Evolutionary conservation across 2,888 invertebrate genomes (phyloP).

Genomic region (Synanthedon tipuliformis): DNA sequence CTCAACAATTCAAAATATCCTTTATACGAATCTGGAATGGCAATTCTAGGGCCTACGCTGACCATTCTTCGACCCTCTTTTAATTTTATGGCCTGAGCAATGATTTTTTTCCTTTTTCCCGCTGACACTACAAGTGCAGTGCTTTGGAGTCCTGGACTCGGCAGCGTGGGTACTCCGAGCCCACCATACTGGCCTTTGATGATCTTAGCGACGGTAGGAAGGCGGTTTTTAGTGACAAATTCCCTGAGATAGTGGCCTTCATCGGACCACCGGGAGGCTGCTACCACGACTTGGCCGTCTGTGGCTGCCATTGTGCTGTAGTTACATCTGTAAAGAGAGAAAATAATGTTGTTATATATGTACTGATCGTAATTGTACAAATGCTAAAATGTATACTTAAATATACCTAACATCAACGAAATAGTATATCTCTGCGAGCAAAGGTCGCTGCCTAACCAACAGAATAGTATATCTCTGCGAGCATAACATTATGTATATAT

Average conservation of each 20-base stretch:
- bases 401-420: too few species aligned
- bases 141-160: conserved; percentile 87
- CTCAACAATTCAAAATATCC: conserved; percentile 95
- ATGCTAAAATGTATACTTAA: neutral
- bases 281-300: conserved; percentile 90
- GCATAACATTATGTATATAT: neutral
- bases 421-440: too few species aligned
- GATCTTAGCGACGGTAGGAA: conserved; percentile 90
- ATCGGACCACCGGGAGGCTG: conserved; percentile 82
- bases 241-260: conserved; percentile 80
- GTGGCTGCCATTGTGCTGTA: conserved; percentile 82
- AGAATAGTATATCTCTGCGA: too few species aligned
- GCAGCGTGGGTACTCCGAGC: conserved; percentile 88
- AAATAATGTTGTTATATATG: neutral
- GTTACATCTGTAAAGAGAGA: conserved; percentile 65
- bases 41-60: conserved; percentile 83
- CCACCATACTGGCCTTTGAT: conserved; percentile 94
- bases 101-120: conserved; percentile 86
- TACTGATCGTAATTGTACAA: neutral
- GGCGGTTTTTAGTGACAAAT: conserved; percentile 78
- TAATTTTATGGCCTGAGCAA: conserved; percentile 90
- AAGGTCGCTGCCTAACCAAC: too few species aligned
- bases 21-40: conserved; percentile 90
- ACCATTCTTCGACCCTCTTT: conserved; percentile 88
- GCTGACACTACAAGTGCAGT: conserved; percentile 88